Evolutionary conservation across 37 sponge, comb jelly and placozoan species (phyloP).

Genomic region (Oscarella lobularis): DNA sequence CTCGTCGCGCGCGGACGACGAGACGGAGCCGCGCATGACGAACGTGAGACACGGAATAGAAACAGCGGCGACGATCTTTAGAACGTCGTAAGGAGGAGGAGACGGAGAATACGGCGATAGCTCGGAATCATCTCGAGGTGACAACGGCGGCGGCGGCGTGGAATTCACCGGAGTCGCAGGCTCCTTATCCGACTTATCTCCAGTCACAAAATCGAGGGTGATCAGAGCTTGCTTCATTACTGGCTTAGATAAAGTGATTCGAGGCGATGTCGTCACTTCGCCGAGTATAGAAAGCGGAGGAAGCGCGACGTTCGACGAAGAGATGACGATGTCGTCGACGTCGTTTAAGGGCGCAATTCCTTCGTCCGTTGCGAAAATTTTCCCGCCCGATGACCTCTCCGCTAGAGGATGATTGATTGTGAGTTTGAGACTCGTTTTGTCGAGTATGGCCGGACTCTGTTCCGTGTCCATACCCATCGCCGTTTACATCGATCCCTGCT

Average conservation of each 20-base stretch:
- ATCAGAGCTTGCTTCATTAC: neutral
- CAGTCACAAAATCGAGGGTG: slow-evolving; percentile 1
- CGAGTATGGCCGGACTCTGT: neutral
- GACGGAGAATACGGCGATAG: too few relatives aligned
- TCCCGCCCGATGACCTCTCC: neutral
- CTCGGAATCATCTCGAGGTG: neutral
- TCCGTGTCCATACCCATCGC: neutral
- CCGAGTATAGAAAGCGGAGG: neutral
- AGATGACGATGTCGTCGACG: neutral
- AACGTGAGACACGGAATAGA: slow-evolving; percentile 45
- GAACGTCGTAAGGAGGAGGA: too few relatives aligned
- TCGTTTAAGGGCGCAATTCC: neutral
- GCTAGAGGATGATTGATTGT: neutral
- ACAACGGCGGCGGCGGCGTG: neutral
- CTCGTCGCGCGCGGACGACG: slow-evolving; percentile 13
- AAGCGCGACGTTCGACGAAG: neutral
- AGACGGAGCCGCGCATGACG: neutral
- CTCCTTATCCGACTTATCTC: neutral
- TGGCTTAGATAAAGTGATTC: slow-evolving; percentile 4
- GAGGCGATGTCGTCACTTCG: neutral
- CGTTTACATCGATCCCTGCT: neutral
- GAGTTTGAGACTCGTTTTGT: neutral
- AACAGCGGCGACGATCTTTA: slow-evolving; percentile 39
- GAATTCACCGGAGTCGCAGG: neutral
- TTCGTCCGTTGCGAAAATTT: neutral